A percentile compares a stretch with the other conserved stretches of the same genome.
Evolutionary conservation across 2,113 vertebrate species (phyloP).

Genomic region (Mungos mungo): DNA sequence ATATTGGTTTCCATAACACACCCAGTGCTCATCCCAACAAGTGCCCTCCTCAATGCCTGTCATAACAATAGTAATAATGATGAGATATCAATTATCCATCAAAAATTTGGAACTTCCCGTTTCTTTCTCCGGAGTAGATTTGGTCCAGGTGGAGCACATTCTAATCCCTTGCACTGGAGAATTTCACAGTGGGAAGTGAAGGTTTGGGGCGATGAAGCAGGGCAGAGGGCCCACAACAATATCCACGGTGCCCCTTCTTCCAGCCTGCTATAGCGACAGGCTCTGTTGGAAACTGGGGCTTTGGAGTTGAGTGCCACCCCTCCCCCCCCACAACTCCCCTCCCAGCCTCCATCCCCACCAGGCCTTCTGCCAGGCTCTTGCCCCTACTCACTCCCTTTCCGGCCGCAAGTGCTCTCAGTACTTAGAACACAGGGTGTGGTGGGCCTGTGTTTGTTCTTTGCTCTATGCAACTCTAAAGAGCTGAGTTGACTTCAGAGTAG

Average conservation of each 20-base stretch:
- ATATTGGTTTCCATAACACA: no score
- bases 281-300: neutral
- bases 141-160: neutral
- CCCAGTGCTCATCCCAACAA: no score
- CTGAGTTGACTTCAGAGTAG: neutral
- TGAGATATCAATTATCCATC: neutral
- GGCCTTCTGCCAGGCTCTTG: neutral
- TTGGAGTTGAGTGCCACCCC: neutral
- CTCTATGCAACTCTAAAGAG: neutral
- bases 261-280: neutral
- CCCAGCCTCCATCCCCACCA: neutral
- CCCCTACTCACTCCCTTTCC: neutral
- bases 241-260: neutral
- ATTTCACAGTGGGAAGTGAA: neutral
- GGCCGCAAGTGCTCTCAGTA: neutral
- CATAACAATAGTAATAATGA: neutral
- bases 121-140: neutral
- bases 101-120: neutral
- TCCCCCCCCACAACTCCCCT: no score
- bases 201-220: neutral
- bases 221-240: neutral
- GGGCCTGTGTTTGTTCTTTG: neutral
- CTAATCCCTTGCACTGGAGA: neutral
- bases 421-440: neutral
- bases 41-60: no score